Evolutionary conservation across 2,113 vertebrate genomes (phyloP).

Genomic region (Aegotheles bennettii): DNA sequence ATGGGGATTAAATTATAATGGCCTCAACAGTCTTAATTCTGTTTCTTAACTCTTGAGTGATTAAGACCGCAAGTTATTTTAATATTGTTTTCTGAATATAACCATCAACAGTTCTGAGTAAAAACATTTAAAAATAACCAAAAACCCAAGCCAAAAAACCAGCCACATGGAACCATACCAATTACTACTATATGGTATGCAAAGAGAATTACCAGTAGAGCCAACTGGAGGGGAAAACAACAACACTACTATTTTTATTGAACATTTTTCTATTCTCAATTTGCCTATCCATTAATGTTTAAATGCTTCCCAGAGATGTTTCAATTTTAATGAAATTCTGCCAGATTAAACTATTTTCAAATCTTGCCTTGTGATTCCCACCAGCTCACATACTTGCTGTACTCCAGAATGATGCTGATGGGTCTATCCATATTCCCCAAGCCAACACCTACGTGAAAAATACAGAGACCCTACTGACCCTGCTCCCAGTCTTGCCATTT

Average conservation of each 20-base stretch:
- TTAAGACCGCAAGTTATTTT: not conserved
- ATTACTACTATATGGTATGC: not conserved
- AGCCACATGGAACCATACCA: not conserved
- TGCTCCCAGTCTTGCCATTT: not conserved
- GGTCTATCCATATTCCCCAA: not conserved
- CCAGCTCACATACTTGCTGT: not conserved
- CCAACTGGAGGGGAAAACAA: not conserved
- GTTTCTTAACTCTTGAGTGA: slow-evolving; percentile 8
- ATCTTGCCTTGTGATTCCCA: not conserved
- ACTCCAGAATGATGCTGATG: not conserved
- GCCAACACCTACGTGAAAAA: not conserved
- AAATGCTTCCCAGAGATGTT: not conserved
- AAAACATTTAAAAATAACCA: not conserved
- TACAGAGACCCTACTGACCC: not conserved
- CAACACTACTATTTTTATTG: not conserved
- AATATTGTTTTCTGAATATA: not conserved
- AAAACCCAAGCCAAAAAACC: not conserved
- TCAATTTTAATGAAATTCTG: not conserved
- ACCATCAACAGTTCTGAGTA: not conserved
- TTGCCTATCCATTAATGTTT: not conserved
- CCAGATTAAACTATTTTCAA: not conserved
- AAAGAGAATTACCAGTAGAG: not conserved
- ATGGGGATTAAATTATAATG: not conserved
- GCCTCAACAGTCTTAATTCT: not conserved
- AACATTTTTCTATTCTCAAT: not conserved